Evolutionary conservation across 2,797 vertebrate genomes (phyloP).

Genomic region (Masticophis lateralis): DNA sequence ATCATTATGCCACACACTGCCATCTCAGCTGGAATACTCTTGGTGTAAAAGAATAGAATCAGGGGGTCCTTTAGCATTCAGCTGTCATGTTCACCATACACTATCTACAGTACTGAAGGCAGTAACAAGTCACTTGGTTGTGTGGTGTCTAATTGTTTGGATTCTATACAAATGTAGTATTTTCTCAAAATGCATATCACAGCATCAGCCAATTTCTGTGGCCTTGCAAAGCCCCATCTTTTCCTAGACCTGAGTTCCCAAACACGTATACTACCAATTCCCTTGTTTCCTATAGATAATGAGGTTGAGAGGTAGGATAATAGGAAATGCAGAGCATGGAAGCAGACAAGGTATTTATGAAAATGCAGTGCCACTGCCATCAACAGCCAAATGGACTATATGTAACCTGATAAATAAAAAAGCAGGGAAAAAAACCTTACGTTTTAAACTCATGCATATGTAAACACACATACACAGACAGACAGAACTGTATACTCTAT

Average conservation of each 20-base stretch:
- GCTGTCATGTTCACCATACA: neutral
- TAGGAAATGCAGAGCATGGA: neutral
- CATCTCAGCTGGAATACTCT: neutral
- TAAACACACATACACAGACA: neutral
- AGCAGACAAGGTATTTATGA: neutral
- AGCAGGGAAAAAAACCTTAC: neutral
- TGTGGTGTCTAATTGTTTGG: neutral
- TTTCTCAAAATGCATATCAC: neutral
- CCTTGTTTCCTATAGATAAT: neutral
- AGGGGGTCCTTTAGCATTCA: neutral
- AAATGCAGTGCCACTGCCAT: neutral
- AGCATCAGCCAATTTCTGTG: neutral
- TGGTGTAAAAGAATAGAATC: neutral
- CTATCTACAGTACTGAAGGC: neutral
- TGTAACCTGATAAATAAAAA: neutral
- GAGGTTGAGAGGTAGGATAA: neutral
- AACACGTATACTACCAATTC: neutral
- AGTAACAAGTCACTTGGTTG: neutral
- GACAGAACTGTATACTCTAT: neutral
- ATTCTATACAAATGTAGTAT: neutral
- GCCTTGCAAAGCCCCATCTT: neutral
- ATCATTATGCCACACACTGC: neutral
- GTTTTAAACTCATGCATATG: neutral
- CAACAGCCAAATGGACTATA: neutral
- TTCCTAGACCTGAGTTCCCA: neutral